phyloP scores from a whole-genome alignment of 1,140 invertebrate species.

The Tribolium madens region DNA sequence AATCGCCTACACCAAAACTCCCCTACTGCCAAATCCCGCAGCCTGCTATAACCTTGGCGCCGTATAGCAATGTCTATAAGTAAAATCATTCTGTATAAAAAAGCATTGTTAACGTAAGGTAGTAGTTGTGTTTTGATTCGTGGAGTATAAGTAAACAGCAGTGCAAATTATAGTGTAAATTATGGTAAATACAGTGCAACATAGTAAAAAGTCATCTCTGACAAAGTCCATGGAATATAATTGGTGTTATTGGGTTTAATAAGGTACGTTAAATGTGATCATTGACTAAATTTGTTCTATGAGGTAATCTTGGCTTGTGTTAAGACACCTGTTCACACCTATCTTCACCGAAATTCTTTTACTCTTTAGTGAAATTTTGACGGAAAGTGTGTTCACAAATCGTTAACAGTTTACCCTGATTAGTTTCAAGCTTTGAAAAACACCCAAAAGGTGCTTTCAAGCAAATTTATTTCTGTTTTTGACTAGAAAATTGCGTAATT shows the following conservation, averaged over 20 bases:
- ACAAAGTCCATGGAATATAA: background rate
- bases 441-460: no score
- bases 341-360: background rate
- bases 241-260: slow-evolving; percentile 27
- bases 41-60: slow-evolving; percentile 30
- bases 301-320: slow-evolving; percentile 1
- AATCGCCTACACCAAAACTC: background rate
- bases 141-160: background rate
- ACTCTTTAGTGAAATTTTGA: background rate
- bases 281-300: slow-evolving; percentile 26
- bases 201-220: background rate
- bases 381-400: background rate
- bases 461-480: no score
- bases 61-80: background rate
- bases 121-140: slow-evolving; percentile 20
- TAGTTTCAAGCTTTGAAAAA: background rate
- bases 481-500: background rate
- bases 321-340: background rate
- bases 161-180: background rate
- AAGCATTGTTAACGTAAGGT: background rate
- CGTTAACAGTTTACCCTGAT: background rate
- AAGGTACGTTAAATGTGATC: slow-evolving; percentile 20
- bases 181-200: background rate
- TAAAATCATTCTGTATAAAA: slow-evolving; percentile 29
- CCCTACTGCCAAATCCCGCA: background rate